Conservation (phyloP, 2,113 vertebrate genomes). For the Poecile atricapillus region DNA sequence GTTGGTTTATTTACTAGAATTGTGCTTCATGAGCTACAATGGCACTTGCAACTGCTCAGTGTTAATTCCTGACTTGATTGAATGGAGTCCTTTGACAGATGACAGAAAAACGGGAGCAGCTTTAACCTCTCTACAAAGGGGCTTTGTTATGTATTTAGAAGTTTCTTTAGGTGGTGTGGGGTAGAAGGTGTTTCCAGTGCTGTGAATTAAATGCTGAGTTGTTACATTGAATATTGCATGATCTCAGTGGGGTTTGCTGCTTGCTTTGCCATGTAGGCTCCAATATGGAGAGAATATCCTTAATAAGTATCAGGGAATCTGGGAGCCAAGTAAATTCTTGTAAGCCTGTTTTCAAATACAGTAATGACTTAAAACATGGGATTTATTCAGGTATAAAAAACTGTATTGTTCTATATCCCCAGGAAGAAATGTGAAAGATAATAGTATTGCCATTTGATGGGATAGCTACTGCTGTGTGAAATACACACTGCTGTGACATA, state of each 20-base stretch:
- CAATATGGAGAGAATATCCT: not conserved
- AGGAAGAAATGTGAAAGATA: not conserved
- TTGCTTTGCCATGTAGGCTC: not conserved
- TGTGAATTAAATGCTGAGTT: not conserved
- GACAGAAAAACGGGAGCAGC: not conserved
- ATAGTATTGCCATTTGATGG: not conserved
- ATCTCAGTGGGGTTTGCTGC: not conserved
- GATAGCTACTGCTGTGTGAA: not conserved
- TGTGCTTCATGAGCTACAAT: not conserved
- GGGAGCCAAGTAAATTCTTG: not conserved
- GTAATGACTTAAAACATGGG: not conserved
- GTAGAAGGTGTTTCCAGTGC: not conserved
- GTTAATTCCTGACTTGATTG: not conserved
- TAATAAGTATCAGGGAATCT: not conserved
- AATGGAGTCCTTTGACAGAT: not conserved
- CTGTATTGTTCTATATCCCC: not conserved
- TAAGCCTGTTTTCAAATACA: not conserved
- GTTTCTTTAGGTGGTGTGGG: not conserved
- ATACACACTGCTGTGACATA: not conserved
- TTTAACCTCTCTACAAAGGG: not conserved
- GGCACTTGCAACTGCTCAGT: not conserved
- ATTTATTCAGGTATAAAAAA: not conserved
- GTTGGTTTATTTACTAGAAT: conserved; percentile 24
- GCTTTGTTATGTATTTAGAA: not conserved
- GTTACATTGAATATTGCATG: not conserved